Evolutionary conservation across 2,888 invertebrate genomes (phyloP).

Genomic region (Hirtodrosophila trivittata): DNA sequence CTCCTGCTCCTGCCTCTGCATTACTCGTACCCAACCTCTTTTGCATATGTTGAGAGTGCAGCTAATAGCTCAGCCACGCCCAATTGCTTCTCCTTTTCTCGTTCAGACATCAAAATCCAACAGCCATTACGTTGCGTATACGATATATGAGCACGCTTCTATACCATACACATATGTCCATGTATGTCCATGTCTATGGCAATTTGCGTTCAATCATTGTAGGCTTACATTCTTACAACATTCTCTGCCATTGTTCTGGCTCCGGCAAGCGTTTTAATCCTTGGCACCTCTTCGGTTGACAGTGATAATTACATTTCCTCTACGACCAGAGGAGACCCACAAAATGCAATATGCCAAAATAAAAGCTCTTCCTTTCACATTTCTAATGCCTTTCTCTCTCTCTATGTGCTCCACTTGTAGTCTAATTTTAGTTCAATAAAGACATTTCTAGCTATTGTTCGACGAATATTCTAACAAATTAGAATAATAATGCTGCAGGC

Average conservation of each 20-base stretch:
- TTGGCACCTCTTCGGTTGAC: slow-evolving; percentile 19
- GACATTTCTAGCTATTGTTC: not conserved
- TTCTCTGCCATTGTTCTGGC: slow-evolving; percentile 11
- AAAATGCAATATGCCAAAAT: slow-evolving; percentile 45
- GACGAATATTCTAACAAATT: too few relatives aligned
- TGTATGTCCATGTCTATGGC: slow-evolving; percentile 16
- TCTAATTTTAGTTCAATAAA: slow-evolving; percentile 6
- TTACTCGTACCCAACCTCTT: slow-evolving; percentile 36
- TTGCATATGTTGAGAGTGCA: slow-evolving; percentile 43
- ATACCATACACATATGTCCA: slow-evolving; percentile 8
- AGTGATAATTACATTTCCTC: slow-evolving; percentile 56
- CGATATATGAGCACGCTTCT: not conserved
- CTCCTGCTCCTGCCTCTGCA: not conserved
- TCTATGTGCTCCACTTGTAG: not conserved
- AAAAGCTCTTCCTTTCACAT: slow-evolving; percentile 12
- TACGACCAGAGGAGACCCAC: slow-evolving; percentile 21
- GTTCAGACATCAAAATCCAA: slow-evolving; percentile 18
- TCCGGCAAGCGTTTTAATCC: not conserved
- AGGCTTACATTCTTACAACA: slow-evolving; percentile 18
- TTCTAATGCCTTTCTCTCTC: not conserved
- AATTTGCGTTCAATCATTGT: slow-evolving; percentile 34
- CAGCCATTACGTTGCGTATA: not conserved
- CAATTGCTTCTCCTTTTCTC: not conserved
- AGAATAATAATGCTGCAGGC: too few relatives aligned
- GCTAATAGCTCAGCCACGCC: slow-evolving; percentile 51